Percentiles rank a stretch among this genome's conserved stretches.
These are phyloP conservation scores for Macrochelys suwanniensis DNA, from an alignment of 2,797 vertebrate genomes.

Conservation along the genomic window DNA sequence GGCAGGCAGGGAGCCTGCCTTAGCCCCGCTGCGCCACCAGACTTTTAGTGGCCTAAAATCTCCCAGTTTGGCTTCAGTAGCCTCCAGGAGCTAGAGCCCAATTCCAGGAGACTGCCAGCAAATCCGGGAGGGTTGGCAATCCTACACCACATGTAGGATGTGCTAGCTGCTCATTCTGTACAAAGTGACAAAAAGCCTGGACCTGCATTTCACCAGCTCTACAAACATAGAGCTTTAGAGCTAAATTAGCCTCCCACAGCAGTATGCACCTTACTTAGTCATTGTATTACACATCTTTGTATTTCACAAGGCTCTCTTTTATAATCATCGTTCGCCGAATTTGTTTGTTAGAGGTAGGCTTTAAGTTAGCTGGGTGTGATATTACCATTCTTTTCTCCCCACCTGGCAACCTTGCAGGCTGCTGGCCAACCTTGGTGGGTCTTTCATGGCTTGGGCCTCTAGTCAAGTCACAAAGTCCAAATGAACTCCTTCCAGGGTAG, in stretches of 20 bases:
- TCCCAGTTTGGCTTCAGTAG: too few species aligned
- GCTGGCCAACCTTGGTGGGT: not conserved
- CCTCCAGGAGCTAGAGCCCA: too few species aligned
- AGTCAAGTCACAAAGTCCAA: not conserved
- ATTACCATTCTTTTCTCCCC: not conserved
- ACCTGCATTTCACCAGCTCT: not conserved
- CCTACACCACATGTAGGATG: not conserved
- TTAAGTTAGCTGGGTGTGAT: not conserved
- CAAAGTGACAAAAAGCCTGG: not conserved
- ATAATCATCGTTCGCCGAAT: not conserved
- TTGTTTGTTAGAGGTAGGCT: not conserved
- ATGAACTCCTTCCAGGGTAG: not conserved
- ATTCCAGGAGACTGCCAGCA: too few species aligned
- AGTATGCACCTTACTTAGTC: not conserved
- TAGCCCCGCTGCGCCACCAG: too few species aligned
- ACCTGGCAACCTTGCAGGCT: not conserved
- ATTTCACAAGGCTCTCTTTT: not conserved
- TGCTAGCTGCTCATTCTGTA: not conserved
- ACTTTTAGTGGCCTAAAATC: too few species aligned
- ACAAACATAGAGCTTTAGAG: not conserved
- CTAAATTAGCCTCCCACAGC: not conserved
- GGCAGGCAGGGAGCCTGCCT: too few species aligned
- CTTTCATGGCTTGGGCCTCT: not conserved
- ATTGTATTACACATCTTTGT: not conserved
- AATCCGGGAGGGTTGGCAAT: too few species aligned